Base-by-base conservation (phyloP, 2,797 vertebrate species). In the Labroides dimidiatus region DNA sequence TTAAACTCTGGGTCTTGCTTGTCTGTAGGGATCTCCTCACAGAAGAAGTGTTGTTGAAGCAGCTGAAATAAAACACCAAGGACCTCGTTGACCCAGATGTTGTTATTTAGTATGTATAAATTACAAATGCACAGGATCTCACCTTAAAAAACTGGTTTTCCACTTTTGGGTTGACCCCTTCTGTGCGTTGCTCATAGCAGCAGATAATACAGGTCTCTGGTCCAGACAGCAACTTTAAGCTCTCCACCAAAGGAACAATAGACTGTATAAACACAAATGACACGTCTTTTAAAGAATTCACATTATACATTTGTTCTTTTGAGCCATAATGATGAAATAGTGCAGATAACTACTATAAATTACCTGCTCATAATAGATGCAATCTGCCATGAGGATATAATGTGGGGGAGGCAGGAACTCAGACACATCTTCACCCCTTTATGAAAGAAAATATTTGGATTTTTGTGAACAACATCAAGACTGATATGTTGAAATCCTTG, bases 281-380 rank as follows among this genome's bases (percentile, higher is more conserved):
- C 42, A 30, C 27, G 27, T 66, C 23, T 72, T 17, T 36, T 48
- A 23, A 36, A 75, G 23, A 36, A 48, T 50, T 6, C 33, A 9
- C 33, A 0, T 12, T 21, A 8, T 17, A 16, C 8, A 42, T 9
- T 47, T 67, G 19, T 11, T 39, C 5, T 30, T 50, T 49, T 75
- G 71, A 12, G 45, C 1, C 59, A 49, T 49, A 41, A 39, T 39
- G 19, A 7, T 56, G 21, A 57, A 14, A 20, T 13, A 48, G 14
- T 30, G 7, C 20, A 44, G 16, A 55, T n/a, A 37, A 16, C 17
- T n/a, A 1, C 0, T 30, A 8, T 12, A 55, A 12, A 72, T 44
- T 89, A 98, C 98, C 96, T 99, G 95, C 72, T 99, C 96, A 39
- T 99, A 99, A 91, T 99, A 99, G 85, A 99, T 99, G 86, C 98